Evolutionary conservation across 2,797 vertebrate species (phyloP).

Genomic region (Coccyzus lansbergi): DNA sequence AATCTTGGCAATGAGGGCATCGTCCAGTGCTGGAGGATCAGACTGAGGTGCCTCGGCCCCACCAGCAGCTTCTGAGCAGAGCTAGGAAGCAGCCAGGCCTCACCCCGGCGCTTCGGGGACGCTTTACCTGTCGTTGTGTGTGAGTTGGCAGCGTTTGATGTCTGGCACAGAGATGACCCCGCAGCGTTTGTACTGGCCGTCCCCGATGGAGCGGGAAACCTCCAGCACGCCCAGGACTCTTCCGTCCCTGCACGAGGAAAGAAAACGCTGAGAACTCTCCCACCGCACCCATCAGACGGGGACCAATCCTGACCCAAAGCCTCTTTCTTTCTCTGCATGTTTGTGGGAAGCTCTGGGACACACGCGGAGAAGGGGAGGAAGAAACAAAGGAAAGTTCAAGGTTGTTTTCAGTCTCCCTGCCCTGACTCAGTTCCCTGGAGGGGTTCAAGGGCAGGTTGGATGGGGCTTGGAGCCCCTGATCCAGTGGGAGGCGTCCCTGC

Average conservation of each 20-base stretch:
- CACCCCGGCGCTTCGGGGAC: accelerated
- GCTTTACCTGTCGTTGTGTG: constrained; percentile 86
- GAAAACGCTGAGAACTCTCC: neutral
- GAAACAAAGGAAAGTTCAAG: neutral
- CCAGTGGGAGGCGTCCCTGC: too few relatives aligned
- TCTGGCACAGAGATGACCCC: constrained; percentile 94
- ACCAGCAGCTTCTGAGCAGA: neutral
- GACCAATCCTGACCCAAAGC: neutral
- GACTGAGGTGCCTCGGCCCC: neutral
- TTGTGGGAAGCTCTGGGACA: neutral
- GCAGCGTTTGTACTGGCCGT: constrained; percentile 95
- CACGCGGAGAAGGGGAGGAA: neutral
- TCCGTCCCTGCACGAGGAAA: constrained; percentile 82
- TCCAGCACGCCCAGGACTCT: constrained; percentile 93
- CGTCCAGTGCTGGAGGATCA: neutral
- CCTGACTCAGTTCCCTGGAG: too few relatives aligned
- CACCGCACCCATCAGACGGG: neutral
- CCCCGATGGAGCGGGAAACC: constrained; percentile 95
- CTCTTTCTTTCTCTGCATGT: neutral
- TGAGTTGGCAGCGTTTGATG: constrained; percentile 89
- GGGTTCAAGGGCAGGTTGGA: too few relatives aligned
- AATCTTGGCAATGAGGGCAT: neutral
- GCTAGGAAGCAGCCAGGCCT: neutral
- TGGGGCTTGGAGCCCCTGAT: too few relatives aligned
- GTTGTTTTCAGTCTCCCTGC: neutral